Evolutionary conservation across 2,113 vertebrate species (phyloP), one percentile per base, ranked within the genome.

Genomic region (Aramus guarauna): DNA sequence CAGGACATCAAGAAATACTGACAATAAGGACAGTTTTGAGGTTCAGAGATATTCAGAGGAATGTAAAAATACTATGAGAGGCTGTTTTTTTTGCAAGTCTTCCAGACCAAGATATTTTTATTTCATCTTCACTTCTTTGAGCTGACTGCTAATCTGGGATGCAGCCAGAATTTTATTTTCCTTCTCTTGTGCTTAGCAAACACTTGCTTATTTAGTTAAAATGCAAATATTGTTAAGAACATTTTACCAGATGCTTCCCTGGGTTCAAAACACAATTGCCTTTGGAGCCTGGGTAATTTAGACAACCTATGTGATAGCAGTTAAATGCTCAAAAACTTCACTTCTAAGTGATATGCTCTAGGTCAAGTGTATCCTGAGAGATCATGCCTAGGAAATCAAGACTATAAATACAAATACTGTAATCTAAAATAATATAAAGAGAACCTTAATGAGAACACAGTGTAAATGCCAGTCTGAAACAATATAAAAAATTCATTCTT

Each of bases 171-270:
- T 96, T 94, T 92, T 89, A 85, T 95, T 96, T 96, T 96, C 67
- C 26, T 94, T 85, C 92, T 94, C 94, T 77, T 90, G 84, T 91
- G 77, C 84, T 94, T 96, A 73, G 77, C 92, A 97, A 97, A 96
- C 87, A 76, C 71, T 85, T 87, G 60, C 92, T 94, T 97, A 94
- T 94, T 95, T 94, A 85, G 94, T 95, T 91, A 92, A 95, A 95
- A 97, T 96, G 84, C 74, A 95, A 94, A 94, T 82, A 91, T 88
- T 94, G 58, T 94, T 95, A 88, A 86, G 75, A 96, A 85, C 77
- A 85, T 72, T 96, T 78, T 94, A 90, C 52, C 80, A 94, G 77
- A 94, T 94, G 80, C 84, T 94, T 95, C 91, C 77, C 81, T 79
- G 58, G 73, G 73, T 95, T 97, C 86, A 96, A 97, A 95, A 85